These are phyloP conservation scores for cat (Felis catus) DNA, from an alignment of 2,113 vertebrate species.

Conservation along the genomic window DNA sequence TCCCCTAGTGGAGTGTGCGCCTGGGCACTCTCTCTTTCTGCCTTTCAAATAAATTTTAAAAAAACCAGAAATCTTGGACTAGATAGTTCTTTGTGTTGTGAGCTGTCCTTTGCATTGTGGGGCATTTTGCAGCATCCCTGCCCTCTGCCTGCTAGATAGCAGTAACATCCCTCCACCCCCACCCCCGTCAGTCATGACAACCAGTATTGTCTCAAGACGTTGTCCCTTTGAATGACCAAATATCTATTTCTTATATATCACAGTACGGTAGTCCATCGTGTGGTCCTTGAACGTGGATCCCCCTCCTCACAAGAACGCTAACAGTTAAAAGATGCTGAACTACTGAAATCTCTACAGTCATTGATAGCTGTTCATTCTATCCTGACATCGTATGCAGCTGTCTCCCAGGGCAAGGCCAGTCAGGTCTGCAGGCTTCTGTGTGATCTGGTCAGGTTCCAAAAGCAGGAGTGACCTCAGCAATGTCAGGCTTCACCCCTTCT, in stretches of 20 bases:
- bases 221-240: neutral
- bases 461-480: neutral
- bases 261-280: neutral
- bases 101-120: neutral
- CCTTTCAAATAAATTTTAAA: no score
- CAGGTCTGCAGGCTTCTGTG: neutral
- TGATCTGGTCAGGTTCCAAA: neutral
- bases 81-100: neutral
- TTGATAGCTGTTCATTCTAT: neutral
- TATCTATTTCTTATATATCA: neutral
- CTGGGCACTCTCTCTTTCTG: no score
- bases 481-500: neutral
- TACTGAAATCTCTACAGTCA: neutral
- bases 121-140: neutral
- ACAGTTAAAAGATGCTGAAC: neutral
- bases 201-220: neutral
- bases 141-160: neutral
- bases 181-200: neutral
- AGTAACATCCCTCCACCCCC: neutral
- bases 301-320: no score
- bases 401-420: neutral
- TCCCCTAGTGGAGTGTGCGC: no score
- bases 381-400: neutral
- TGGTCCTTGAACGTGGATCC: neutral
- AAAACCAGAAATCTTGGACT: neutral